phyloP scores from a whole-genome alignment of 2,888 invertebrate species.

The Timandra comae region DNA sequence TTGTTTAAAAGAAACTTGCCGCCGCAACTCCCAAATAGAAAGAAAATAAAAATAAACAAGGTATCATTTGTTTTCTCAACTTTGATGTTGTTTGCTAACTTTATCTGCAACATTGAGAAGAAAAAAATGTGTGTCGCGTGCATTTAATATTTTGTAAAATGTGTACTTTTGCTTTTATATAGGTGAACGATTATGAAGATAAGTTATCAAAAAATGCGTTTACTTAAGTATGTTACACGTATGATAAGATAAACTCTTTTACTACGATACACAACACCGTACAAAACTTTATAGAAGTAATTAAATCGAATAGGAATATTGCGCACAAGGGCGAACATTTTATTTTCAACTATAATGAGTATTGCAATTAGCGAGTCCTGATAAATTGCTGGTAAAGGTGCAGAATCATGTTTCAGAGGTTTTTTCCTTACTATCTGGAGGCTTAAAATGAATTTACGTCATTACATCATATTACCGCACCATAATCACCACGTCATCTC shows the following conservation, averaged over 20 bases:
- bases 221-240: constrained; percentile 26
- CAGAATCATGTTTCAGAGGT: constrained; percentile 21
- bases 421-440: constrained; percentile 23
- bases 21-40: not conserved
- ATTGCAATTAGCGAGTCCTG: not conserved
- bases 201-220: constrained; percentile 45
- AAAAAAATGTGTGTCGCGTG: constrained; percentile 8
- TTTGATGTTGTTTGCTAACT: constrained; percentile 9
- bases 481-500: constrained; percentile 36
- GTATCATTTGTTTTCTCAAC: constrained; percentile 1
- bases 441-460: constrained; percentile 43
- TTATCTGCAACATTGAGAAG: constrained; percentile 7
- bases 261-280: constrained; percentile 14
- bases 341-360: too few relatives aligned
- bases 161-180: constrained; percentile 25
- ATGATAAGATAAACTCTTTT: constrained; percentile 41
- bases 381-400: constrained; percentile 5
- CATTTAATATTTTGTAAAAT: constrained; percentile 9
- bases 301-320: too few relatives aligned
- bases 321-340: too few relatives aligned
- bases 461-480: constrained; percentile 38
- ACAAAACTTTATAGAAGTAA: constrained; percentile 11
- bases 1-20: too few relatives aligned
- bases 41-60: too few relatives aligned
- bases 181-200: constrained; percentile 37